Evolutionary conservation across 1,140 invertebrate species (phyloP).

Genomic region (Panagrolaimus sp.): DNA sequence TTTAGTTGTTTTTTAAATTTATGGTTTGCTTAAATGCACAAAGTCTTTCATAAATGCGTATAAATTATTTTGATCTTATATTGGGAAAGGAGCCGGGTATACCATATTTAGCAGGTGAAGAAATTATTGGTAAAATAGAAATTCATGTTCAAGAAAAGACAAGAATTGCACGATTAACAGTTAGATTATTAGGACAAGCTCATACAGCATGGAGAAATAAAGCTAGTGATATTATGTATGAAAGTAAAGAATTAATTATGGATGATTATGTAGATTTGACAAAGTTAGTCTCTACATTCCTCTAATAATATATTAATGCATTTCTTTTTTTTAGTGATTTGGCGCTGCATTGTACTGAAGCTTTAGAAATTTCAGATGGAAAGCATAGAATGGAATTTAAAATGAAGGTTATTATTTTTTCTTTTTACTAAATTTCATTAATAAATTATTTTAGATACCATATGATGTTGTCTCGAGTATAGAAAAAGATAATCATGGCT

Average conservation of each 20-base stretch:
- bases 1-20: slow-evolving; percentile 1
- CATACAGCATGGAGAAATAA: slow-evolving; percentile 46
- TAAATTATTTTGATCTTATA: slow-evolving; percentile 13
- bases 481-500: slow-evolving; percentile 37
- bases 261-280: slow-evolving; percentile 50
- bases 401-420: slow-evolving; percentile 24
- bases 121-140: slow-evolving; percentile 21
- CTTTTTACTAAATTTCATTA: slow-evolving; percentile 10
- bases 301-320: background rate
- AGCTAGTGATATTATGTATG: slow-evolving; percentile 27
- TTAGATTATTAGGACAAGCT: slow-evolving; percentile 35
- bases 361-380: slow-evolving; percentile 34
- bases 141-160: slow-evolving; percentile 29
- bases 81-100: slow-evolving; percentile 11
- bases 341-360: slow-evolving; percentile 38
- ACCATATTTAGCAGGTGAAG: slow-evolving; percentile 11
- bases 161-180: slow-evolving; percentile 36
- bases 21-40: background rate
- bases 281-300: slow-evolving; percentile 15
- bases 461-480: slow-evolving; percentile 47
- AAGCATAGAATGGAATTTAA: slow-evolving; percentile 41
- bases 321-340: slow-evolving; percentile 40
- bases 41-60: slow-evolving; percentile 16
- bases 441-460: slow-evolving; percentile 26
- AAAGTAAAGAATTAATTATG: slow-evolving; percentile 43